Evolutionary conservation across 2,888 invertebrate genomes (phyloP), one percentile per base, ranked within the genome.

Genomic region (Megamerina dolium): DNA sequence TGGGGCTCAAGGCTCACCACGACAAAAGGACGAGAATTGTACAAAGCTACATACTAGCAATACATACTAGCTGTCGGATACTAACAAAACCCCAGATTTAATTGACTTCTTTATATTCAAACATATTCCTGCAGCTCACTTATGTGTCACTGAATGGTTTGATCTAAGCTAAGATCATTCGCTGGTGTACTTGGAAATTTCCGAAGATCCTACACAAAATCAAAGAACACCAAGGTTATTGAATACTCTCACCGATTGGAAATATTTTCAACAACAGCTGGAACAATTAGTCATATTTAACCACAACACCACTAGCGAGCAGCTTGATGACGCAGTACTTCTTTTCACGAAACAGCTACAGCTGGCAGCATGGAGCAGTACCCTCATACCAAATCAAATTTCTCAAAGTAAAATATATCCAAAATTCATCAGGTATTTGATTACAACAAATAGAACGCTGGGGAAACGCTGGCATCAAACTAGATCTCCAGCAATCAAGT

Each of bases 281-380:
- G n/a, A n/a, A n/a, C n/a, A n/a, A n/a, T 23, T 23, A 10, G 10
- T 10, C 26, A 23, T 23, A 13, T 6, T 13, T n/a, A 13, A 30
- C 13, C 30, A 9, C 8, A 13, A n/a, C 13, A 13, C 13, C 13
- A 30, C 30, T 13, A 30, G 30, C 13, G 30, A 30, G 30, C 30
- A 30, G 13, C 30, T 30, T 30, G 30, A 30, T 13, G 30, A 30
- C 13, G 30, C 30, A n/a, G 30, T 30, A 30, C 30, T 30, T n/a
- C 10, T n/a, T 13, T 30, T 9, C 13, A 30, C 30, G 13, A 12
- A 30, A 30, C 30, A 30, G 2, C 10, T 30, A 30, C 30, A 30
- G 13, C 10, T 3, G 30, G 30, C 30, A 30, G 30, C 30, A 13
- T 30, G 30, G 30, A 30, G 13, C 2, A 30, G 30, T 13, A 30